phyloP scores from a whole-genome alignment of 2,797 vertebrate genomes.

The Crocidura indochinensis region DNA sequence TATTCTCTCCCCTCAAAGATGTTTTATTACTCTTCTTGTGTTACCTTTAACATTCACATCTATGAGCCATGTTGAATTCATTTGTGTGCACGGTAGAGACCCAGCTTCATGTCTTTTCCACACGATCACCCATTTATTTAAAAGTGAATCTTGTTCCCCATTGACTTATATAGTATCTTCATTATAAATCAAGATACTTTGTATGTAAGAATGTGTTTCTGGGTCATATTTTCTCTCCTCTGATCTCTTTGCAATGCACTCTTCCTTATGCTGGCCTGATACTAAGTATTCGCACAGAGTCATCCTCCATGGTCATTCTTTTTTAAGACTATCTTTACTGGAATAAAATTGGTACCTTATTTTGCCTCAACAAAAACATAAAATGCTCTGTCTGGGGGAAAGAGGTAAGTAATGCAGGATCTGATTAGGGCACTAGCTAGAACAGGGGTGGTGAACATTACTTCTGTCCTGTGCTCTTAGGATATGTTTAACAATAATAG shows the following conservation, averaged over 20 bases:
- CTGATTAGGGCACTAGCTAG: background rate
- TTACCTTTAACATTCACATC: constrained; percentile 71
- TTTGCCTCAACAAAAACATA: background rate
- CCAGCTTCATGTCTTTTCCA: constrained; percentile 63
- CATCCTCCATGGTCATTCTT: constrained; percentile 6
- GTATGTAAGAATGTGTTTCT: background rate
- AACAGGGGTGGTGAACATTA: too few relatives aligned
- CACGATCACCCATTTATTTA: constrained; percentile 65
- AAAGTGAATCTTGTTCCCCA: constrained; percentile 50
- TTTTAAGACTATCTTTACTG: constrained; percentile 46
- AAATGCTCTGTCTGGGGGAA: background rate
- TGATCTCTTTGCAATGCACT: constrained; percentile 31
- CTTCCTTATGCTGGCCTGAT: background rate
- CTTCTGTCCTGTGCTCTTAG: too few relatives aligned
- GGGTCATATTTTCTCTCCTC: background rate
- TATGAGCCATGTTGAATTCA: constrained; percentile 73
- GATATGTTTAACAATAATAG: too few relatives aligned
- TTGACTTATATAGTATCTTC: constrained; percentile 58
- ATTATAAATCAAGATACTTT: constrained; percentile 50
- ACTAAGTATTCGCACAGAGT: constrained; percentile 50
- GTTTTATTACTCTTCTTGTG: constrained; percentile 66
- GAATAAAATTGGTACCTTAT: background rate
- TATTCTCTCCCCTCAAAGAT: too few relatives aligned
- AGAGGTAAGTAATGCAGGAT: background rate
- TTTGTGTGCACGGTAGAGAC: constrained; percentile 63